These are phyloP conservation scores for Augochlorella aurata DNA, from an alignment of 2,888 invertebrate genomes.

Conservation along the genomic window DNA sequence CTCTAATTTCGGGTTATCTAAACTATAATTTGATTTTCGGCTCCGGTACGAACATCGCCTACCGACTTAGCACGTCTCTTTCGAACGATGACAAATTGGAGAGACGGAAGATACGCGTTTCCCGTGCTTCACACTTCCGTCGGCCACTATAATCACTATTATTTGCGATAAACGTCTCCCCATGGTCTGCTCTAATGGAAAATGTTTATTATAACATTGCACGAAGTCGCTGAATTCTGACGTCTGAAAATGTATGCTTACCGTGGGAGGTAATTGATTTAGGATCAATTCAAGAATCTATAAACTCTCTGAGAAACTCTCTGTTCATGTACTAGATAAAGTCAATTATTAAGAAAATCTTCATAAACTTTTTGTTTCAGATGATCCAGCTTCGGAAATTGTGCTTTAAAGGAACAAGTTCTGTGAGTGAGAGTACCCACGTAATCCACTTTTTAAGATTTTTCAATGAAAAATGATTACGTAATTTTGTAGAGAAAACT, in stretches of 20 bases:
- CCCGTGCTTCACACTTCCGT: background rate
- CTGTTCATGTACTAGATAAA: no score
- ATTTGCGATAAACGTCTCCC: background rate
- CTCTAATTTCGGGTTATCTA: constrained; percentile 26
- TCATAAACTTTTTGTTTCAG: no score
- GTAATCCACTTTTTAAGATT: no score
- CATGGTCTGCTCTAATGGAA: background rate
- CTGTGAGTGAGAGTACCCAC: no score
- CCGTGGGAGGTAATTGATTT: no score
- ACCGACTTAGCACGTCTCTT: constrained; percentile 1
- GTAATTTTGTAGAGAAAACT: no score
- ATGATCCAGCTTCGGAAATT: no score
- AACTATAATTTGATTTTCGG: constrained; percentile 17
- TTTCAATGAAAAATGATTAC: background rate
- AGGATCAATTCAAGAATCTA: no score
- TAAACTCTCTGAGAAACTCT: background rate
- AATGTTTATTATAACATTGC: background rate
- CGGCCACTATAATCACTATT: background rate
- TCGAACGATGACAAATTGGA: constrained; percentile 7
- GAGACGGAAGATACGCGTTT: background rate
- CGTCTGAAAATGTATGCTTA: no score
- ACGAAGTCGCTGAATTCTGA: no score
- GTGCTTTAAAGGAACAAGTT: no score
- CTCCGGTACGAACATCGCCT: background rate
- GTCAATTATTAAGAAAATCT: no score